Evolutionary conservation across 2,888 invertebrate species (phyloP), one percentile per base, ranked within the genome.

Genomic region (Drosophila kambysellisi): DNA sequence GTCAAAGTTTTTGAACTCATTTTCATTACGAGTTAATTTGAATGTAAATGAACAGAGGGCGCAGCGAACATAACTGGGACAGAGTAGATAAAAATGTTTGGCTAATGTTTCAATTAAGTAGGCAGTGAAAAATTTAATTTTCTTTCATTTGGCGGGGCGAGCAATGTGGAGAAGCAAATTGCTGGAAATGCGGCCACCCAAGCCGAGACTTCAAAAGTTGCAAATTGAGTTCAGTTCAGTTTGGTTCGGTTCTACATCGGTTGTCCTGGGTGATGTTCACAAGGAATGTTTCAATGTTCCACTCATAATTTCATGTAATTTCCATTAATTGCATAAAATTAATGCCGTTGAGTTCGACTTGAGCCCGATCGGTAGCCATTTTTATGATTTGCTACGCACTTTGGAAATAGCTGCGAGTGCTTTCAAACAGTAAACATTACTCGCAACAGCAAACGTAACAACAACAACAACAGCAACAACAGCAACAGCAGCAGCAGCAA

Each of bases 31-130:
- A 90, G 90, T 90, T 90, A 90, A 90, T 90, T 90, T 90, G 91
- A 89, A 90, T 90, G 91, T 90, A 91, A 90, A 90, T 90, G 91
- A 90, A 90, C 88, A 82, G 67, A 74, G 69, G 41, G 63, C 58
- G 51, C n/a, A n/a, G 41, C 17, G 25, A n/a, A 50, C 37, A 32
- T 15, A 35, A 67, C 39, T 46, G 63, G 51, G 41, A 59, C 51
- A 50, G 76, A 74, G 78, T 60, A 74, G 81, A 77, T 82, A 78
- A 81, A 83, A 84, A 86, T 79, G 81, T 79, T 82, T 83, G 85
- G 91, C 88, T 90, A 90, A 91, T 90, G 90, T 91, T 91, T 91
- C 91, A 91, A 91, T 91, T 91, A 91, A 91, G 85, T 70, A 81
- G 83, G 81, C 86, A 86, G 85, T 74, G 88, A 81, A 86, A 90